Conservation (phyloP, 2,113 vertebrate genomes). For the Ammodytes marinus region DNA sequence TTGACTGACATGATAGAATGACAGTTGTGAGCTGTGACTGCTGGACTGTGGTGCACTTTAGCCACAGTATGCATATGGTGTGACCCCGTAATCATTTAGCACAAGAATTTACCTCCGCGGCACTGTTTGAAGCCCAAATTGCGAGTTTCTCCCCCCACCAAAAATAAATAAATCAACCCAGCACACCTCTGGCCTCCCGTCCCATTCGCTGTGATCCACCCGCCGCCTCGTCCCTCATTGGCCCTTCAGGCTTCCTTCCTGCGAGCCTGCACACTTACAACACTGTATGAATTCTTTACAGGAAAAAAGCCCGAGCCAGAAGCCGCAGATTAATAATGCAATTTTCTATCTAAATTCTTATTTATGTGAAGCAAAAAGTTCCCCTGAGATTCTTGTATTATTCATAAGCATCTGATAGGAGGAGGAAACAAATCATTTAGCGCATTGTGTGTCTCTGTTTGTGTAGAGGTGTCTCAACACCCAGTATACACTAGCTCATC, state of each 20-base stretch:
- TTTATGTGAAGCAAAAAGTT: slow-evolving; percentile 82
- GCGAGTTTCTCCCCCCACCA: not conserved
- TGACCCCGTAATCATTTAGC: not conserved
- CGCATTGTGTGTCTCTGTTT: slow-evolving; percentile 66
- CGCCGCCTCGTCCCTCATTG: slow-evolving; percentile 12
- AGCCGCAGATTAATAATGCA: slow-evolving; percentile 82
- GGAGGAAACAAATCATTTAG: slow-evolving; percentile 81
- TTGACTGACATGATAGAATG: too few species aligned
- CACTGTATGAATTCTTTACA: slow-evolving; percentile 71
- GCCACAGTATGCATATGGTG: not conserved
- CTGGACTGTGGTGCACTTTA: not conserved
- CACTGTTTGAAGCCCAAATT: not conserved
- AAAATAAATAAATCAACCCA: not conserved
- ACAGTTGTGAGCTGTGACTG: not conserved
- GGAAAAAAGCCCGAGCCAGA: slow-evolving; percentile 49
- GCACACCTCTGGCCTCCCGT: not conserved
- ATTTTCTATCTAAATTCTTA: slow-evolving; percentile 82
- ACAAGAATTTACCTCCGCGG: not conserved
- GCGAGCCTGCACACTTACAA: slow-evolving; percentile 38
- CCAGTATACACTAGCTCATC: slow-evolving; percentile 28
- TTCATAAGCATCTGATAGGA: slow-evolving; percentile 76
- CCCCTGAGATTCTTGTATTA: slow-evolving; percentile 80
- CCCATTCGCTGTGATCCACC: not conserved
- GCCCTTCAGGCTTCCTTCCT: slow-evolving; percentile 17
- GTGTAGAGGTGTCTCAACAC: slow-evolving; percentile 56